phyloP scores from a whole-genome alignment of 2,888 invertebrate genomes.

The Nezara viridula region DNA sequence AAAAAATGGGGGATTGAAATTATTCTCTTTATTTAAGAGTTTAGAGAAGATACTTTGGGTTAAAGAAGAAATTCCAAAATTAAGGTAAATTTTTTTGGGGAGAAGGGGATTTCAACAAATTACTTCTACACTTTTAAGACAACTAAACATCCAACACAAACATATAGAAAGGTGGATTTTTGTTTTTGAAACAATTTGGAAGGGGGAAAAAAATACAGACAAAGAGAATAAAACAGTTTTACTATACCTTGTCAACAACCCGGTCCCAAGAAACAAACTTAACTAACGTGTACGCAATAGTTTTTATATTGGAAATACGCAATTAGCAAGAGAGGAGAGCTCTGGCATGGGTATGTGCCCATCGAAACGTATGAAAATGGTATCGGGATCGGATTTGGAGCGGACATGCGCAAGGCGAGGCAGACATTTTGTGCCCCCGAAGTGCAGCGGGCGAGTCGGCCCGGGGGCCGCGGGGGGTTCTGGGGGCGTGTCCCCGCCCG shows the following conservation, averaged over 20 bases:
- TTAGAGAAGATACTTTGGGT: not conserved
- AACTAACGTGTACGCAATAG: not conserved
- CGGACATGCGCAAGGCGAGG: conserved; percentile 33
- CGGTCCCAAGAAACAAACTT: not conserved
- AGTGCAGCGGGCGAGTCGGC: not conserved
- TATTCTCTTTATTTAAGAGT: no score
- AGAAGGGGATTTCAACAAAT: not conserved
- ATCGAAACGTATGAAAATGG: conserved; percentile 51
- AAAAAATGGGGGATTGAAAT: no score
- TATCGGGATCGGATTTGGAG: conserved; percentile 8
- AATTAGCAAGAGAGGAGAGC: not conserved
- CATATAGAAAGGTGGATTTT: not conserved
- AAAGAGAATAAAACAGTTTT: not conserved
- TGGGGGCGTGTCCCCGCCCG: conserved; percentile 36
- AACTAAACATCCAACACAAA: not conserved
- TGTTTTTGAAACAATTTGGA: not conserved
- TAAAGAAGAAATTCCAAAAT: not conserved
- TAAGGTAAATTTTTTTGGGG: no score
- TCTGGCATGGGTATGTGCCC: conserved; percentile 31
- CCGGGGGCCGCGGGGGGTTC: not conserved
- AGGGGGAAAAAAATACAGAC: not conserved
- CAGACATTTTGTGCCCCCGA: conserved; percentile 38
- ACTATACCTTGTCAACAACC: conserved; percentile 23
- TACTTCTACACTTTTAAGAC: not conserved
- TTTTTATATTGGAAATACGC: not conserved